Conservation (phyloP, 2,797 vertebrate genomes). For the Dicrostonyx torquatus region DNA sequence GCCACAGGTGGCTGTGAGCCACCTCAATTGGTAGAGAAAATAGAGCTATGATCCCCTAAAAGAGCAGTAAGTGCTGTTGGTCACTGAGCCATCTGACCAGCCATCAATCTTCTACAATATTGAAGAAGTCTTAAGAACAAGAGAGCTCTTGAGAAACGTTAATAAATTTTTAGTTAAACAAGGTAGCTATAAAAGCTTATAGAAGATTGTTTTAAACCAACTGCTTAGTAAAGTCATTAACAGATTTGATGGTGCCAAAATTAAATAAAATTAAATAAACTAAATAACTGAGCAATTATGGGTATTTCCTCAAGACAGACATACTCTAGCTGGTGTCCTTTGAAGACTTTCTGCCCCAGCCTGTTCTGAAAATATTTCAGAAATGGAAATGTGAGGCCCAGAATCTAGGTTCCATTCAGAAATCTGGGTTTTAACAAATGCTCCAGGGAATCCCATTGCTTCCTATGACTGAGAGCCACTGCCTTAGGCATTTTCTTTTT, state of each 20-base stretch:
- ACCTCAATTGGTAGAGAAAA: neutral
- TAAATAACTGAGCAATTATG: neutral
- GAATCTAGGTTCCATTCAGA: neutral
- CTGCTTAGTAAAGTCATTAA: neutral
- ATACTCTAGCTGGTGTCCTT: neutral
- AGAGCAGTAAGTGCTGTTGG: neutral
- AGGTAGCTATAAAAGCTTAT: neutral
- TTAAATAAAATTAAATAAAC: neutral
- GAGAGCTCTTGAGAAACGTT: neutral
- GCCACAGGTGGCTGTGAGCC: neutral
- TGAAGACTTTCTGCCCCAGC: neutral
- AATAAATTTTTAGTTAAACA: neutral
- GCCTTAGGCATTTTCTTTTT: neutral
- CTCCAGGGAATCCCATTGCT: neutral
- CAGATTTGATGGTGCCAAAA: neutral
- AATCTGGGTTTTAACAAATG: neutral
- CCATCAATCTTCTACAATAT: neutral
- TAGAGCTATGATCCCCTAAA: neutral
- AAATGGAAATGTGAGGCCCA: neutral
- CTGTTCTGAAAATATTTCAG: neutral
- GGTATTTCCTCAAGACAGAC: neutral
- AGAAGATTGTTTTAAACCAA: slow-evolving; percentile 32
- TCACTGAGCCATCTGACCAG: neutral
- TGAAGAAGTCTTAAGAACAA: neutral
- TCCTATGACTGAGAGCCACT: neutral